These are phyloP conservation scores for Trichomalopsis sarcophagae DNA, from an alignment of 1,140 invertebrate species.

Conservation along the genomic window DNA sequence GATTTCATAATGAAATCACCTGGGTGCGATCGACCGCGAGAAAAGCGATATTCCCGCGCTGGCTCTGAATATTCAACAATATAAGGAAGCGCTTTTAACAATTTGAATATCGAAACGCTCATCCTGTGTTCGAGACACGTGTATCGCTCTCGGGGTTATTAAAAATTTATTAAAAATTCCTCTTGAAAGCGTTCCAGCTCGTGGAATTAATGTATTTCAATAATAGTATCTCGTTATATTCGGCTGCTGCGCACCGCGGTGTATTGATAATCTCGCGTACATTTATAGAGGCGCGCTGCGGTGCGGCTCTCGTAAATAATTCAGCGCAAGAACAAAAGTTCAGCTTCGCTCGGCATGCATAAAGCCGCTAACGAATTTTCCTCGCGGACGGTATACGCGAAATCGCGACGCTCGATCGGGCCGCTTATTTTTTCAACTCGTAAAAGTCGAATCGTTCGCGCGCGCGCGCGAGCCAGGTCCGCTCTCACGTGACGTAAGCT, in stretches of 20 bases:
- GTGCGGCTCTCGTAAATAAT: constrained; percentile 2
- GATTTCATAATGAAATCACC: too few species aligned
- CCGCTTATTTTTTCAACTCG: constrained; percentile 3
- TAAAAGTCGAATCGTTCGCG: neutral
- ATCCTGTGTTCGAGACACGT: neutral
- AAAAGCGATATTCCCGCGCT: neutral
- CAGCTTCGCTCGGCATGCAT: neutral
- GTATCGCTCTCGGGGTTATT: neutral
- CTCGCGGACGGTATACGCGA: neutral
- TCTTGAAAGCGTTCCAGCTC: neutral
- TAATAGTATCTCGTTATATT: neutral
- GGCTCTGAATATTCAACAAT: neutral
- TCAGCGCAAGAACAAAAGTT: neutral
- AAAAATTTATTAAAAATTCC: neutral
- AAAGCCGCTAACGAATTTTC: neutral
- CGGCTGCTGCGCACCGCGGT: too few species aligned
- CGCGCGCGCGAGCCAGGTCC: too few species aligned
- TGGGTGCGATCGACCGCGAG: neutral
- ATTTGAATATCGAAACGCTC: neutral
- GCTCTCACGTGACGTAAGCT: constrained; percentile 16
- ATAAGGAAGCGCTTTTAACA: neutral
- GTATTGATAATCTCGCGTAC: neutral
- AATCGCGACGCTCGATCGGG: constrained; percentile 10
- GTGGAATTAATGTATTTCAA: neutral
- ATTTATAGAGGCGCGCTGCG: too few species aligned